Conservation (phyloP, 2,797 vertebrate genomes). For the Labroides dimidiatus region DNA sequence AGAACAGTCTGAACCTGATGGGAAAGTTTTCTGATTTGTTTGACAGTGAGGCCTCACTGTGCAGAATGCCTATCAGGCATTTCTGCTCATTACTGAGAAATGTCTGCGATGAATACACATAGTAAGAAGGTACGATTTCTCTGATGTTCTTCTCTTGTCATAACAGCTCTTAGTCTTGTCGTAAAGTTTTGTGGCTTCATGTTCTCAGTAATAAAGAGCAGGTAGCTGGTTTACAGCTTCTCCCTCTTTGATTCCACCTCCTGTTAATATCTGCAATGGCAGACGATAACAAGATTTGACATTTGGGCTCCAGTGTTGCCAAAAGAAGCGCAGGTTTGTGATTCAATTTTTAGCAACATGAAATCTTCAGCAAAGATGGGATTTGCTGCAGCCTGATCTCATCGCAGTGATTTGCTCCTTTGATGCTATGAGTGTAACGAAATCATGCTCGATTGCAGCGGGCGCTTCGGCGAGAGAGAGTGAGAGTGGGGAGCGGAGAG, state of each 20-base stretch:
- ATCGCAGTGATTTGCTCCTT: constrained; percentile 45
- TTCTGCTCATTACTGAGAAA: constrained; percentile 56
- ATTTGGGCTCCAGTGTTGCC: constrained; percentile 34
- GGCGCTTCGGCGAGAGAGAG: constrained; percentile 32
- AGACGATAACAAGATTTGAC: constrained; percentile 39
- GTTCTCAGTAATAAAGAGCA: constrained; percentile 1
- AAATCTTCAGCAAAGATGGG: constrained; percentile 46
- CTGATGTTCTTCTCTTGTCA: neutral
- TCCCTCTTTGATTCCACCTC: constrained; percentile 7
- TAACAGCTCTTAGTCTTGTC: neutral
- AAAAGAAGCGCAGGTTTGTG: constrained; percentile 35
- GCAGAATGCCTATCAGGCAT: constrained; percentile 49
- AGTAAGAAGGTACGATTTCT: constrained; percentile 8
- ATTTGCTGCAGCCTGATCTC: constrained; percentile 44
- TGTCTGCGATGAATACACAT: constrained; percentile 37
- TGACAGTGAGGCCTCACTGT: constrained; percentile 17
- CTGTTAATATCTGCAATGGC: constrained; percentile 27
- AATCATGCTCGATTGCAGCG: constrained; percentile 58
- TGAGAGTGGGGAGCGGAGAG: constrained; percentile 24
- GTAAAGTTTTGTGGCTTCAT: constrained; percentile 4
- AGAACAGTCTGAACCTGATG: constrained; percentile 17
- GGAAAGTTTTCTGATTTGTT: constrained; percentile 25
- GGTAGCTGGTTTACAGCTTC: constrained; percentile 3
- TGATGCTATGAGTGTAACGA: constrained; percentile 53
- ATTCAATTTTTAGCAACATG: constrained; percentile 34